Evolutionary conservation across 2,888 invertebrate genomes (phyloP).

Genomic region (Erynnis tages): DNA sequence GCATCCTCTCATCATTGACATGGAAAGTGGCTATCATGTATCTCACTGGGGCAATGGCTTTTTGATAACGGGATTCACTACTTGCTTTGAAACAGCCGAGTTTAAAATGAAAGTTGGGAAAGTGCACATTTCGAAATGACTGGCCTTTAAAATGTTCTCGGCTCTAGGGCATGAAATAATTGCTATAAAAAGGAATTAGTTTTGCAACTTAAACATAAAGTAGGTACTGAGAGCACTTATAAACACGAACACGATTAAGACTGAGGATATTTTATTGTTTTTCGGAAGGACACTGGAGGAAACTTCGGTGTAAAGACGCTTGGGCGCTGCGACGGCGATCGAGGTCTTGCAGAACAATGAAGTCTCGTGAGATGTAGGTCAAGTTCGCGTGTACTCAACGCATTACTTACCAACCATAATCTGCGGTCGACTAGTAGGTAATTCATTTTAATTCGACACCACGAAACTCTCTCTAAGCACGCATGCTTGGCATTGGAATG

Average conservation of each 20-base stretch:
- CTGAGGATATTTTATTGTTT: slow-evolving; percentile 38
- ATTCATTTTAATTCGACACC: slow-evolving; percentile 10
- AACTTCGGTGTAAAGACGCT: slow-evolving; percentile 44
- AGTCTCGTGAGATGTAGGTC: slow-evolving; percentile 68
- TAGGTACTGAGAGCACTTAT: background rate
- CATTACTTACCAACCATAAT: slow-evolving; percentile 44
- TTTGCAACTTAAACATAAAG: background rate
- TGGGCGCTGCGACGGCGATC: slow-evolving; percentile 38
- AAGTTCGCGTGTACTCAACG: slow-evolving; percentile 63
- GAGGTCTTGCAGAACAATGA: slow-evolving; percentile 70
- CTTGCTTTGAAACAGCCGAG: slow-evolving; percentile 52
- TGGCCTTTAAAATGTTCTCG: background rate
- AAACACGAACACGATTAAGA: slow-evolving; percentile 7
- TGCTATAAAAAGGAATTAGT: background rate
- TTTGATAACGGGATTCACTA: slow-evolving; percentile 62
- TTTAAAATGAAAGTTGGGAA: slow-evolving; percentile 73
- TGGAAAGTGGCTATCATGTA: slow-evolving; percentile 54
- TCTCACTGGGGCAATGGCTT: slow-evolving; percentile 61
- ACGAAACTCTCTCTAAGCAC: background rate
- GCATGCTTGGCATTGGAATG: background rate
- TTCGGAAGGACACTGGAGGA: slow-evolving; percentile 31
- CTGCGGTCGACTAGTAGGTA: slow-evolving; percentile 1
- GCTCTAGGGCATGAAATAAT: background rate
- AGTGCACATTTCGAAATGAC: slow-evolving; percentile 52
- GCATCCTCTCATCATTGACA: slow-evolving; percentile 20